Base-by-base conservation (phyloP, 1,140 invertebrate genomes). In the Drosophila ironensis region DNA sequence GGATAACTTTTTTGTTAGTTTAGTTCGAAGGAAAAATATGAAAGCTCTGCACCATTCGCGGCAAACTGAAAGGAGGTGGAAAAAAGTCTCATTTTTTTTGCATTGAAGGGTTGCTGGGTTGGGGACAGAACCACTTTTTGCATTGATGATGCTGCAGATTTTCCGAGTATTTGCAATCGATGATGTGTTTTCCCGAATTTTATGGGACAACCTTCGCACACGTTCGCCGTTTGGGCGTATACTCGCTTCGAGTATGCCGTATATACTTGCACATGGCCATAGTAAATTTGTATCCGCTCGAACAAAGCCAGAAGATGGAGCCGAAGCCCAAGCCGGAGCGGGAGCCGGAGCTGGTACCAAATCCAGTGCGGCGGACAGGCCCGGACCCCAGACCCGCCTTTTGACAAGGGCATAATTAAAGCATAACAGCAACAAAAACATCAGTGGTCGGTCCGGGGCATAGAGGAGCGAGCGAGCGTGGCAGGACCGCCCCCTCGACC, bases 331-430 rank as follows among this genome's bases (percentile, higher is more conserved):
- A 41, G 20, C 44, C n/a, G 27, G 11, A 45, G 69, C 53, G n/a
- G 11, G 28, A 33, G 28, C 28, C n/a, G 2, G 30, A 33, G 11
- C 30, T 12, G 4, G 11, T 11, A 12, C 28, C 28, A 5, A 11
- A 33, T 33, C 30, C 54, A 14, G 25, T 66, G 57, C 28, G 45
- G 54, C 41, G 54, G 52, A 33, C 64, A 24, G 24, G 48, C 19
- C 41, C 22, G 40, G 53, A 42, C 46, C 53, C 74, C 44, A 45
- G 52, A 52, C 69, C 78, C 73, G 78, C 77, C 77, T 82, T 84
- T 84, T 82, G 77, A 82, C 77, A 82, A 82, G 77, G 78, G 77
- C 77, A 82, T 82, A 82, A 82, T 82, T 82, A 82, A 82, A 82
- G 77, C 73, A 73, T 82, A 82, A 82, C 77, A 81, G 76, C 50